Base-by-base conservation (phyloP, 2,113 vertebrate genomes). In the Callorhinus ursinus region DNA sequence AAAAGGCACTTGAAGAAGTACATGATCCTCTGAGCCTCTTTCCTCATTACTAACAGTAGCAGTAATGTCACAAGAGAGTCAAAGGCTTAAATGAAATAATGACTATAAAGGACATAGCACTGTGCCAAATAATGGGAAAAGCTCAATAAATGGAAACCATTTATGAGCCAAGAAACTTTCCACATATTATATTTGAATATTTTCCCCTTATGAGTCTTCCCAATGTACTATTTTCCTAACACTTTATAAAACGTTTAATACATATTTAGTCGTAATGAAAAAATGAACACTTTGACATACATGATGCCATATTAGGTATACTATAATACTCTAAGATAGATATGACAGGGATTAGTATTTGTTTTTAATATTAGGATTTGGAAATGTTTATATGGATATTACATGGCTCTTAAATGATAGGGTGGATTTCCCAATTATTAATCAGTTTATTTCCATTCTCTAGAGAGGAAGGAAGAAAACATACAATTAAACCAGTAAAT, bases 171-270 rank as follows among this genome's bases (percentile, higher is more conserved):
- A 91, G 67, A 95, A 89, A 91, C 6, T 85, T 77, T 92, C 19
- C 84, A 84, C 14, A 86, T n/a, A 53, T 36, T 82, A 55, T 81
- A 82, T 92, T 89, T 61, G 39, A 97, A 95, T 90, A 51, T 93
- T 96, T 84, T 81, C 67, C 49, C 65, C 65, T 93, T 63, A 71
- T 59, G 16, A 91, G 61, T 93, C 42, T 93, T 71, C 36, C 71
- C 71, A 88, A 49, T 71, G 33, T 82, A 74, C 59, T 90, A 77
- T 92, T 95, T 91, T 93, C 74, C 74, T 22, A 96, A 49, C 14
- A 92, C 10, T 31, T 91, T 87, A 26, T 88, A 82, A 92, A 93
- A 82, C 79, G 14, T 31, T 92, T 84, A 72, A 90, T 7, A 91
- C 16, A 61, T 84, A 92, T 31, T 80, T 92, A 77, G 55, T 69